Conservation (phyloP, 1,140 invertebrate genomes). For the Formica selysi region DNA sequence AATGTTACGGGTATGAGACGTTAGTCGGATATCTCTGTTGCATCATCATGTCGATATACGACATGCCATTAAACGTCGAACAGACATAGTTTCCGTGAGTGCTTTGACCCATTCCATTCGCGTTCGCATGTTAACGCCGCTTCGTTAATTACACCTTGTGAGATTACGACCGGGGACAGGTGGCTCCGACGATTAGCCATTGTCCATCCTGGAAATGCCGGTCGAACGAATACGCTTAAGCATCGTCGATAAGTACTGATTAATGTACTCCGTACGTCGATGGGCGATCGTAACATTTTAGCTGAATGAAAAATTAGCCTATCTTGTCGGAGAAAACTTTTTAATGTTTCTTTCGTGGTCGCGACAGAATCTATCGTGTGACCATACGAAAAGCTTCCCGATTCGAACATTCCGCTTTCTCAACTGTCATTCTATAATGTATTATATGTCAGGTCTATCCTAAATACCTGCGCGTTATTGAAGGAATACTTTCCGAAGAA, state of each 20-base stretch:
- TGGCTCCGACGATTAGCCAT: conserved; percentile 74
- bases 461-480: neutral
- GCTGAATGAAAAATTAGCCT: conserved; percentile 6
- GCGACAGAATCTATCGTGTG: conserved; percentile 29
- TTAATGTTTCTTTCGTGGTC: neutral
- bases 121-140: conserved; percentile 69
- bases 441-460: neutral
- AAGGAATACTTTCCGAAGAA: neutral
- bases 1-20: neutral
- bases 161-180: conserved; percentile 78
- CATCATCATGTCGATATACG: neutral
- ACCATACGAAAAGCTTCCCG: neutral
- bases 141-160: conserved; percentile 78
- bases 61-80: conserved; percentile 49
- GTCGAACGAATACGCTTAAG: conserved; percentile 53
- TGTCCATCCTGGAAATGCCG: conserved; percentile 72
- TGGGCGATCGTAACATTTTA: conserved; percentile 42
- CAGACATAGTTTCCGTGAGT: conserved; percentile 66
- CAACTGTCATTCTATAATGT: neutral
- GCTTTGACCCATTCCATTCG: conserved; percentile 69
- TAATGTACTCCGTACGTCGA: conserved; percentile 69
- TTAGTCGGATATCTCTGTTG: conserved; percentile 11
- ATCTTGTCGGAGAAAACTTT: conserved; percentile 1
- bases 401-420: neutral
- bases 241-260: conserved; percentile 71